Conservation (phyloP, 2,888 invertebrate species). For the Anarsia innoxiella region DNA sequence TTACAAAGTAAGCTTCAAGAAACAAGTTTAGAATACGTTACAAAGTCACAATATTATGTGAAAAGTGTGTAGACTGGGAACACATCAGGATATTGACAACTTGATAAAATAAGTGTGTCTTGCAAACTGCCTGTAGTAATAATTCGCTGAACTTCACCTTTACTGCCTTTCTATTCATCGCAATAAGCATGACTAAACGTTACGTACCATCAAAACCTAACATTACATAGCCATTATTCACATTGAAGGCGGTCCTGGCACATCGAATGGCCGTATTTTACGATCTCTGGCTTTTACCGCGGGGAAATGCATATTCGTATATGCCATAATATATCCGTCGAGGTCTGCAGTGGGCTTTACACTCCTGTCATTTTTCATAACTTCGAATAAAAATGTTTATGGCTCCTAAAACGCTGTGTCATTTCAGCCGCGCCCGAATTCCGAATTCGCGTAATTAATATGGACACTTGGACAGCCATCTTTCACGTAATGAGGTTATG, state of each 20-base stretch:
- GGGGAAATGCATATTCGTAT: constrained; percentile 13
- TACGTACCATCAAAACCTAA: constrained; percentile 2
- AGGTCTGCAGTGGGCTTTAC: constrained; percentile 19
- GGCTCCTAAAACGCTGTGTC: constrained; percentile 33
- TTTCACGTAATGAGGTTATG: constrained; percentile 35
- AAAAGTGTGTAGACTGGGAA: no score
- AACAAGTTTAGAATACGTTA: no score
- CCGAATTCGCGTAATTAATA: constrained; percentile 54
- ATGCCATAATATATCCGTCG: constrained; percentile 16
- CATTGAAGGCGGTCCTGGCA: constrained; percentile 24
- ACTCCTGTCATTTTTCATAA: constrained; percentile 37
- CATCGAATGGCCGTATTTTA: constrained; percentile 14
- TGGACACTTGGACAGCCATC: constrained; percentile 48
- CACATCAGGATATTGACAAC: no score
- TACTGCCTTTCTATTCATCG: constrained; percentile 1
- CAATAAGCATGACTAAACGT: not conserved
- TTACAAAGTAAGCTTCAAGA: no score
- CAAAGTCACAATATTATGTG: no score
- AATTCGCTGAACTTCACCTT: not conserved
- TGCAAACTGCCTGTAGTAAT: no score
- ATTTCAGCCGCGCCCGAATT: constrained; percentile 33
- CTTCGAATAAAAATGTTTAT: constrained; percentile 47
- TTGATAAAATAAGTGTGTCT: no score
- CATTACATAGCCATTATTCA: constrained; percentile 11
- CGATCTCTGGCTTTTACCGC: constrained; percentile 17